Percentiles rank a stretch among this genome's conserved stretches.
Conservation (phyloP, 2,113 vertebrate species). For the Chrysochloris asiatica region DNA sequence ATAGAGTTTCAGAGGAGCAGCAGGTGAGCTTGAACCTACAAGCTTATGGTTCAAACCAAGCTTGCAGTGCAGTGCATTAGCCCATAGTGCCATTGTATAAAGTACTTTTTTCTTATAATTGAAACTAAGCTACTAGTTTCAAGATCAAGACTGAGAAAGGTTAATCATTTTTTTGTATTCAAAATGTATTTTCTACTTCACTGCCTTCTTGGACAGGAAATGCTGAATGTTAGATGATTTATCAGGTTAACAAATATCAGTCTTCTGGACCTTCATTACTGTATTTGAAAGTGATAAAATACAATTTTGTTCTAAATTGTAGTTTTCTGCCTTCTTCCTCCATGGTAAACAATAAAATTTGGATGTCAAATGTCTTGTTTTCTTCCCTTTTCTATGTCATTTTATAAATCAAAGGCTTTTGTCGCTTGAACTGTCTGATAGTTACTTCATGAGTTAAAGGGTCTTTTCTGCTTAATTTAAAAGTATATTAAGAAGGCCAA, state of each 20-base stretch:
- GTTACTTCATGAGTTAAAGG: neutral
- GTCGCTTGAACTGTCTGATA: neutral
- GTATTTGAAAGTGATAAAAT: neutral
- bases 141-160: neutral
- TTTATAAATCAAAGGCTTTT: neutral
- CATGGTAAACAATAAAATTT: neutral
- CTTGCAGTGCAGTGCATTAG: too few species aligned
- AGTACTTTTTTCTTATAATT: conserved; percentile 23
- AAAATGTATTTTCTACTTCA: neutral
- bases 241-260: neutral
- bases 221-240: neutral
- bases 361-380: neutral
- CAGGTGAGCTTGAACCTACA: too few species aligned
- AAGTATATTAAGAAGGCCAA: neutral
- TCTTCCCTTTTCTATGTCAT: neutral
- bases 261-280: neutral
- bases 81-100: too few species aligned
- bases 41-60: too few species aligned
- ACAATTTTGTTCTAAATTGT: neutral
- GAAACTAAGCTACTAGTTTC: neutral
- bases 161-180: neutral
- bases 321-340: conserved; percentile 27
- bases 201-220: neutral
- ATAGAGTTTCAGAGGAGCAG: too few species aligned
- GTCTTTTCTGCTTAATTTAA: neutral